Evolutionary conservation across 2,888 invertebrate genomes (phyloP), one percentile per base, ranked within the genome.

Genomic region (Erebia aethiops): DNA sequence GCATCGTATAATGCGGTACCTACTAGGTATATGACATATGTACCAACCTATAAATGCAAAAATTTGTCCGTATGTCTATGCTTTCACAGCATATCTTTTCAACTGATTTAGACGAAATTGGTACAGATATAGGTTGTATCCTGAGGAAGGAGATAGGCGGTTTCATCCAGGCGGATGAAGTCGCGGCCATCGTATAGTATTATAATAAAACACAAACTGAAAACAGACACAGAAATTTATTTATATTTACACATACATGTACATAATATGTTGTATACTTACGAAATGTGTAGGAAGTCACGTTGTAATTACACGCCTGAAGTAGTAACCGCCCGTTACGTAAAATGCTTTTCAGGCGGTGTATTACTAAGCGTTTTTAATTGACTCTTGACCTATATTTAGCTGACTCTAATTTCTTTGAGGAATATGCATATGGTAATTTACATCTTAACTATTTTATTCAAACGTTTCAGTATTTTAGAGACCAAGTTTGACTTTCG

Each of bases 251-350:
- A 14, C 13, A 49, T n/a, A 14, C 14, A n/a, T 49, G 49, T 13
- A 14, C 11, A n/a, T n/a, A n/a, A 49, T 49, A 52, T 16, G 52
- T 52, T 16, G 16, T 52, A 52, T 16, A 10, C 16, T 16, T 16
- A 52, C 2, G 14, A 3, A 3, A 49, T n/a, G 11, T 46, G 11
- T 46, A 46, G 46, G 21, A 52, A 65, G 65, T 56, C 65, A 65
- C 43, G 56, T 43, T 65, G 54, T 65, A 66, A 66, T 66, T 66
- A 66, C 21, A 56, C 43, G 49, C 49, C 11, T 43, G 67, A 67
- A 58, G 58, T 67, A 67, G 67, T 66, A 43, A 13, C 67, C n/a
- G 49, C 49, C 49, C 26, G 67, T 67, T 67, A 26, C n/a, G 46
- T 58, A 58, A 67, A 49, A 35, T 10, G 35, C 46, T 46, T 67